phyloP scores from a whole-genome alignment of 2,888 invertebrate species.

The Aphidoletes aphidimyza region DNA sequence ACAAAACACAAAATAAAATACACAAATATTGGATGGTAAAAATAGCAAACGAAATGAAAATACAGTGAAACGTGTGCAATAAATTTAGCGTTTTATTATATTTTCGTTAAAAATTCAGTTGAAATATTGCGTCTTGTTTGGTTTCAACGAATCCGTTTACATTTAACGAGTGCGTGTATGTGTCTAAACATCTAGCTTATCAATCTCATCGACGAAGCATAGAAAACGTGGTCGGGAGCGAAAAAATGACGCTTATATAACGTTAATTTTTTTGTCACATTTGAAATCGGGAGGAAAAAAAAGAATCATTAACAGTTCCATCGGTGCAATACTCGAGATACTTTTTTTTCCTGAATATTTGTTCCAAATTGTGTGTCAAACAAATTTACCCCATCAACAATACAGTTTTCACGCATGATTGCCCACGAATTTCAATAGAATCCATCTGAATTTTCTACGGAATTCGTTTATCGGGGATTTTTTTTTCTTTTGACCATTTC shows the following conservation, averaged over 20 bases:
- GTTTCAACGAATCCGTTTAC: no score
- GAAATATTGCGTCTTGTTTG: not conserved
- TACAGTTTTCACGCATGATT: not conserved
- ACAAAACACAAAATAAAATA: not conserved
- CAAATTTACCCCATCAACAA: not conserved
- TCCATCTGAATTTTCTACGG: not conserved
- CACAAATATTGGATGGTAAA: no score
- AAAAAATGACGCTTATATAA: slow-evolving; percentile 47
- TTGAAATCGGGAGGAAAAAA: not conserved
- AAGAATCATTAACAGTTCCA: not conserved
- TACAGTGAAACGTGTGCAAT: slow-evolving; percentile 20
- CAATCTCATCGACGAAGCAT: not conserved
- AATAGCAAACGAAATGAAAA: not conserved
- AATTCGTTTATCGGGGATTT: not conserved
- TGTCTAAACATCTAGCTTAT: not conserved
- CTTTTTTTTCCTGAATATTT: no score
- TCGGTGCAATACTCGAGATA: not conserved
- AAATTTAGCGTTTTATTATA: slow-evolving; percentile 7
- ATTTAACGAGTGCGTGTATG: no score
- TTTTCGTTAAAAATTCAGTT: not conserved
- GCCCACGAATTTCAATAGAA: not conserved
- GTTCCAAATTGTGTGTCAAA: no score
- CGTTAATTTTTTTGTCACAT: not conserved
- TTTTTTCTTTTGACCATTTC: not conserved
- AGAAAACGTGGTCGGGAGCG: not conserved